phyloP scores from a whole-genome alignment of 1,140 invertebrate species.

The Drosophila busckii region DNA sequence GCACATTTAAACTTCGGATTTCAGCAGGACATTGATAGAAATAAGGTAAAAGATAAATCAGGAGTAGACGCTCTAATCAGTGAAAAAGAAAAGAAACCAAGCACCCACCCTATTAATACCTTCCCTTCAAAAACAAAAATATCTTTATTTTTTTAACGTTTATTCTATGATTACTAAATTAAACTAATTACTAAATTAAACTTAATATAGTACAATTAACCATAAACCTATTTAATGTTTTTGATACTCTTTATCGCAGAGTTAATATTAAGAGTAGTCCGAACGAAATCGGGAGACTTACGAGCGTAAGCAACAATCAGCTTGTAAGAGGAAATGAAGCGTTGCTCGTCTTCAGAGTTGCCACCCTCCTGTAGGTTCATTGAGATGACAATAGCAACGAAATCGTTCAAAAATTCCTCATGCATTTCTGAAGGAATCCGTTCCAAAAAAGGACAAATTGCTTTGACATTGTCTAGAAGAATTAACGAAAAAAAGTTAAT shows the following conservation, averaged over 20 bases:
- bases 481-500: too few relatives aligned
- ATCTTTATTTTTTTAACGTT: too few relatives aligned
- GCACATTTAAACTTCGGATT: too few relatives aligned
- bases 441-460: conserved; percentile 87
- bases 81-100: too few relatives aligned
- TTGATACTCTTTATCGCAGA: conserved; percentile 10
- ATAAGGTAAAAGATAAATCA: too few relatives aligned
- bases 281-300: conserved; percentile 79
- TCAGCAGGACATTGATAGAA: too few relatives aligned
- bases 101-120: too few relatives aligned
- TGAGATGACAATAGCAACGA: conserved; percentile 79
- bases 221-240: conserved; percentile 29
- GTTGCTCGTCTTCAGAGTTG: conserved; percentile 37
- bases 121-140: too few relatives aligned
- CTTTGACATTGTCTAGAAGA: conserved; percentile 82
- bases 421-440: conserved; percentile 83
- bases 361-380: conserved; percentile 78
- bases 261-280: conserved; percentile 27
- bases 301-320: conserved; percentile 81
- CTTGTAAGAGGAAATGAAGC: conserved; percentile 80
- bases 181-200: too few relatives aligned
- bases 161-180: too few relatives aligned
- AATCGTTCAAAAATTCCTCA: conserved; percentile 84
- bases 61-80: too few relatives aligned
- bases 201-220: too few relatives aligned